Evolutionary conservation across 2,113 vertebrate genomes (phyloP).

Genomic region (Bambusicola thoracicus): DNA sequence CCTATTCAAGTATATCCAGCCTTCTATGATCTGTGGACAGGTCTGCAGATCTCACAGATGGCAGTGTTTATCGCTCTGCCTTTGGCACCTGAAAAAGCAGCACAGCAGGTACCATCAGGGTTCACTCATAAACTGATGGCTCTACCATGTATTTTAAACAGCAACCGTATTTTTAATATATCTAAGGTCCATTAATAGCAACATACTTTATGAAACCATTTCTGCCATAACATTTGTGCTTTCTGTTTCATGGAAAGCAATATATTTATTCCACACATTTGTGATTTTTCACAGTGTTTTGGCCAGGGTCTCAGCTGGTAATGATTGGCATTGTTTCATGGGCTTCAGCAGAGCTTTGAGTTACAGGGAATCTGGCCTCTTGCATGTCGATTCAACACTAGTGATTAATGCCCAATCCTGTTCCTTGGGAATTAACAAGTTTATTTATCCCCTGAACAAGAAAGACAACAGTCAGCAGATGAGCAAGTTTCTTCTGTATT

Average conservation of each 20-base stretch:
- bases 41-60: constrained; percentile 20
- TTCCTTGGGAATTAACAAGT: constrained; percentile 23
- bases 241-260: constrained; percentile 29
- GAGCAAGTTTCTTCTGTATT: not conserved
- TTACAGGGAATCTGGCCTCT: constrained; percentile 21
- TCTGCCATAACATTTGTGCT: constrained; percentile 8
- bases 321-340: not conserved
- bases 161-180: not conserved
- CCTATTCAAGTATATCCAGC: not conserved
- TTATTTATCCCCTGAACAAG: constrained; percentile 36
- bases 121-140: not conserved
- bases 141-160: not conserved
- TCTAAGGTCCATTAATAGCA: constrained; percentile 12
- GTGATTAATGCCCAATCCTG: constrained; percentile 18
- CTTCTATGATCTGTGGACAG: not conserved
- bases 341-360: constrained; percentile 37
- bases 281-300: constrained; percentile 24
- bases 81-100: constrained; percentile 46
- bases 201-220: constrained; percentile 12
- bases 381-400: not conserved
- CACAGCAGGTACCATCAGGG: not conserved
- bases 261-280: not conserved
- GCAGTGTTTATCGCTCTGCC: constrained; percentile 16
- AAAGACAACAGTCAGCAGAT: not conserved
- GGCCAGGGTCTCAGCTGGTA: constrained; percentile 17